These are phyloP conservation scores for Nemurella pictetii DNA, from an alignment of 2,888 invertebrate species.

Conservation along the genomic window DNA sequence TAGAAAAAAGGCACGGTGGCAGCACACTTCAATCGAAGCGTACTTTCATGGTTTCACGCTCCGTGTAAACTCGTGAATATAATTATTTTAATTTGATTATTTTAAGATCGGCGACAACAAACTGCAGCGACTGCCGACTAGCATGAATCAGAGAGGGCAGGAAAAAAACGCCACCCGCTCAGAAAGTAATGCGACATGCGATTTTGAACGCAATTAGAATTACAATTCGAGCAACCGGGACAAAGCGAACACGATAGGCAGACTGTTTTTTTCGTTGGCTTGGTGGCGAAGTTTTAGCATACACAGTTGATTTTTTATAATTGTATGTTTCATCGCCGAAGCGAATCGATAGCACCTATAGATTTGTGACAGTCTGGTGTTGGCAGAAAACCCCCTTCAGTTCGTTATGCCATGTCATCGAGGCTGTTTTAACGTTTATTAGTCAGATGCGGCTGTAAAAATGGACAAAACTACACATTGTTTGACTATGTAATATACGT, in stretches of 20 bases:
- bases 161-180: background rate
- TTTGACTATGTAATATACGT: too few relatives aligned
- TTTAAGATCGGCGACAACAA: background rate
- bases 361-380: too few relatives aligned
- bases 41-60: background rate
- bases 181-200: background rate
- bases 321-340: background rate
- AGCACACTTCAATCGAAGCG: background rate
- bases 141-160: background rate
- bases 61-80: background rate
- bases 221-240: background rate
- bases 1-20: too few relatives aligned
- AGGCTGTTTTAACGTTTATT: too few relatives aligned
- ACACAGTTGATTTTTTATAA: background rate
- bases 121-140: background rate
- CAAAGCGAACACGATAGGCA: background rate
- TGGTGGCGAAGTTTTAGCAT: background rate
- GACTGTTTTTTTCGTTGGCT: background rate
- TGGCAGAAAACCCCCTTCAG: too few relatives aligned
- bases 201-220: background rate
- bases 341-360: too few relatives aligned
- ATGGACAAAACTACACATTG: too few relatives aligned
- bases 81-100: background rate
- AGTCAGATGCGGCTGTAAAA: too few relatives aligned
- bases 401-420: too few relatives aligned